A percentile compares a stretch with the other conserved stretches of the same genome.
These are phyloP conservation scores for Penelope pileata DNA, from an alignment of 2,113 vertebrate genomes.

Conservation along the genomic window DNA sequence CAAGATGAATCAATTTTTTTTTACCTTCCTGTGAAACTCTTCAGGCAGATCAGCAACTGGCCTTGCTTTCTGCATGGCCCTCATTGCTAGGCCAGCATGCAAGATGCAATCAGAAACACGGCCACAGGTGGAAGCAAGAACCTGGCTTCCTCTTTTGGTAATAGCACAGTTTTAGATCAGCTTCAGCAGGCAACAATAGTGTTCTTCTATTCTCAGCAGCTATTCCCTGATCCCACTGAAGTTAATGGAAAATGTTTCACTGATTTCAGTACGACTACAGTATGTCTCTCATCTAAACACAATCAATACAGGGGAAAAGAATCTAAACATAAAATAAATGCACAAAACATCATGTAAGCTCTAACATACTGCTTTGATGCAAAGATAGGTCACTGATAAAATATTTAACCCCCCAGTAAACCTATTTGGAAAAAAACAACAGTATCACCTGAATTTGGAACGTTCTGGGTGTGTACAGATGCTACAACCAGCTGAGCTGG, in stretches of 20 bases:
- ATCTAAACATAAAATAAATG: not conserved
- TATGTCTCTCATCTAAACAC: not conserved
- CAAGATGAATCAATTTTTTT: not conserved
- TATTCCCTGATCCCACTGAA: not conserved
- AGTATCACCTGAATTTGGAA: not conserved
- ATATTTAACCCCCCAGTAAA: not conserved
- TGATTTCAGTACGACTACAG: not conserved
- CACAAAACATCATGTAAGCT: not conserved
- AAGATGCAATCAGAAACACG: not conserved
- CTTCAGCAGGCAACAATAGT: not conserved
- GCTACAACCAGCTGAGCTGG: conserved; percentile 10
- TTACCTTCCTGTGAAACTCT: not conserved
- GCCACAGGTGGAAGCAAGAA: not conserved
- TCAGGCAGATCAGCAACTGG: not conserved
- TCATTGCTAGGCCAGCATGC: rapidly evolving
- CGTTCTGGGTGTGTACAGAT: conserved; percentile 14
- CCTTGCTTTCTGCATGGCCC: not conserved
- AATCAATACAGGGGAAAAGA: not conserved
- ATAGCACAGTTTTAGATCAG: not conserved
- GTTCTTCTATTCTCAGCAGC: not conserved
- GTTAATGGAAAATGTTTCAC: not conserved
- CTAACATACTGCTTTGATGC: not conserved
- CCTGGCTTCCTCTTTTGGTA: not conserved
- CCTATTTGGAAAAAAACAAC: not conserved
- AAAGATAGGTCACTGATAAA: not conserved